Evolutionary conservation across 1,140 invertebrate species (phyloP).

Genomic region (Grapholita molesta): DNA sequence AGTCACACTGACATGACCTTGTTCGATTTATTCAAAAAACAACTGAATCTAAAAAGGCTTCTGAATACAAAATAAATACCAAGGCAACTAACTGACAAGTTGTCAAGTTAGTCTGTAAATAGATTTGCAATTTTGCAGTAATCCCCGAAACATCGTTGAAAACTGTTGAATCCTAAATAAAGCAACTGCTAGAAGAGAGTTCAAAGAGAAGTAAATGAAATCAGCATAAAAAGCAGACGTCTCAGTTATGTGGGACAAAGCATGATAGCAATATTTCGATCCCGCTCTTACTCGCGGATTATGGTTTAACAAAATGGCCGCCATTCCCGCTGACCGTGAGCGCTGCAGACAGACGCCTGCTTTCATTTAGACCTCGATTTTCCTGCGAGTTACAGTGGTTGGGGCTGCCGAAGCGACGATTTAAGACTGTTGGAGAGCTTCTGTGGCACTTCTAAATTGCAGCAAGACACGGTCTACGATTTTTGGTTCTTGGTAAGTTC

Average conservation of each 20-base stretch:
- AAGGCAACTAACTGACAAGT: neutral
- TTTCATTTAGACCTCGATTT: constrained; percentile 2
- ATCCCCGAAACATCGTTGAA: neutral
- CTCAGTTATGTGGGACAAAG: neutral
- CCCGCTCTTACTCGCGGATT: constrained; percentile 43
- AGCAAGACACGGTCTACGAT: neutral
- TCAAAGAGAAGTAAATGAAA: neutral
- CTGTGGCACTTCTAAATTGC: neutral
- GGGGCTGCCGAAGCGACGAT: neutral
- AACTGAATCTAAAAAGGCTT: neutral
- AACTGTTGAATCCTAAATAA: neutral
- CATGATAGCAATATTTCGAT: constrained; percentile 24
- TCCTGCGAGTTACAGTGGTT: constrained; percentile 8
- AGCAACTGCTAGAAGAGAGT: neutral
- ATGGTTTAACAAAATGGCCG: constrained; percentile 56
- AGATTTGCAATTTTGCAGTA: neutral
- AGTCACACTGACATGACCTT: neutral
- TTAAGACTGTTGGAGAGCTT: neutral
- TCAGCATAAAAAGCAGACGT: neutral
- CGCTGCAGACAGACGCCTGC: constrained; percentile 5
- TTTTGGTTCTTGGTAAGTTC: neutral
- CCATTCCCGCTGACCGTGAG: constrained; percentile 24
- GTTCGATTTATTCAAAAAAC: neutral
- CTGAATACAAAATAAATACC: neutral
- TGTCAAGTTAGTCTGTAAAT: constrained; percentile 6